phyloP scores from a whole-genome alignment of 2,888 invertebrate species.

The Tigriopus californicus region DNA sequence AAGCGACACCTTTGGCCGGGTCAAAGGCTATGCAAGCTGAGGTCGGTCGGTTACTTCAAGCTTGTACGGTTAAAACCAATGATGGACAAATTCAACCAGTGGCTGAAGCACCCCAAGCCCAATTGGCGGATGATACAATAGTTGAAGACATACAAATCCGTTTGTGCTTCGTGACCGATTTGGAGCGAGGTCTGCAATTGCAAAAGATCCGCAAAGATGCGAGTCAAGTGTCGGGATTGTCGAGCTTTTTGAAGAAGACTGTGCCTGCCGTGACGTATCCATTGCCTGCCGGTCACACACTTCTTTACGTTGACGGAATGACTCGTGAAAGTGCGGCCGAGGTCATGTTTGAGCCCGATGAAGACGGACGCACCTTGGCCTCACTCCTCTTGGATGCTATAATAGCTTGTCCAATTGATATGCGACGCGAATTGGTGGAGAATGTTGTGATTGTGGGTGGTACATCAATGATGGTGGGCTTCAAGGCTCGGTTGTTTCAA shows the following conservation, averaged over 20 bases:
- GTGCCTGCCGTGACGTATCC: slow-evolving; percentile 42
- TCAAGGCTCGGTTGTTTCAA: slow-evolving; percentile 46
- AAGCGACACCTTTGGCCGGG: slow-evolving; percentile 57
- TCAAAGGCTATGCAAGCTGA: slow-evolving; percentile 30
- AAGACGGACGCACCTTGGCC: slow-evolving; percentile 57
- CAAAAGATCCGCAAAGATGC: not conserved
- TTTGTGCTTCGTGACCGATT: not conserved
- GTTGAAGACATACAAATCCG: slow-evolving; percentile 1
- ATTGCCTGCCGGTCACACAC: slow-evolving; percentile 37
- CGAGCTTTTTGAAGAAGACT: not conserved
- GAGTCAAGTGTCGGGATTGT: not conserved
- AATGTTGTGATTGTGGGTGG: slow-evolving; percentile 78
- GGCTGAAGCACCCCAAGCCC: not conserved
- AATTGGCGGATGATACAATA: not conserved
- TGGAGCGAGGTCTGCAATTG: not conserved
- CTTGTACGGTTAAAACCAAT: not conserved
- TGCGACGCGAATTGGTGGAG: slow-evolving; percentile 43
- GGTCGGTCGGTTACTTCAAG: too few species aligned
- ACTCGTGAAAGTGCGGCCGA: slow-evolving; percentile 65
- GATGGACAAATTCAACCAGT: not conserved
- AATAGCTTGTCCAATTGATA: slow-evolving; percentile 23
- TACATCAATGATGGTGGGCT: slow-evolving; percentile 58
- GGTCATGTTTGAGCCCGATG: slow-evolving; percentile 63
- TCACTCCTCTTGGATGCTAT: slow-evolving; percentile 69
- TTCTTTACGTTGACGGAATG: slow-evolving; percentile 43